Conservation (phyloP, 2,797 vertebrate species). For the Hyperoplus lanceolatus region DNA sequence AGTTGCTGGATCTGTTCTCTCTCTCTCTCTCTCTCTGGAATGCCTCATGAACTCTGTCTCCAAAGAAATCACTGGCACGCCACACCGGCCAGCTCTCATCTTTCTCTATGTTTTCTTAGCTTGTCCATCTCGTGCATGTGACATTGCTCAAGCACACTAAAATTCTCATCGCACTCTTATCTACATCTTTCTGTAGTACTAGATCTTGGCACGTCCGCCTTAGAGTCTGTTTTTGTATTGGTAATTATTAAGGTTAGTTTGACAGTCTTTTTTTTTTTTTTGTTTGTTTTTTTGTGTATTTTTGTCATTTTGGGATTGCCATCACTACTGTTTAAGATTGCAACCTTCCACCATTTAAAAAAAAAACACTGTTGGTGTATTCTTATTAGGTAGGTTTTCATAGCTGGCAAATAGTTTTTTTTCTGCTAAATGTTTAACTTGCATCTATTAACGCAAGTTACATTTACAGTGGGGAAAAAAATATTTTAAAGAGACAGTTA, state of each 20-base stretch:
- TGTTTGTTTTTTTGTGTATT: neutral
- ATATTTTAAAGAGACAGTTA: neutral
- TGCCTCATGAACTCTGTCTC: slow-evolving; percentile 48
- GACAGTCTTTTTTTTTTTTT: neutral
- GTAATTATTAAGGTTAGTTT: neutral
- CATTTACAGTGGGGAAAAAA: neutral
- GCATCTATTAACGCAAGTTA: neutral
- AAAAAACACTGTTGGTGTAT: neutral
- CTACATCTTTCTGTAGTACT: neutral
- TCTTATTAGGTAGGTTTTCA: neutral
- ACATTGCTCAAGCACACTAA: neutral
- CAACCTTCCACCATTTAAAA: neutral
- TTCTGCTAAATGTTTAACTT: neutral
- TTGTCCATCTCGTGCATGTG: slow-evolving; percentile 8
- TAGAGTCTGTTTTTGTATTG: neutral
- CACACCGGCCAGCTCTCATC: slow-evolving; percentile 12
- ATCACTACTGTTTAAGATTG: neutral
- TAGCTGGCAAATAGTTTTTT: neutral
- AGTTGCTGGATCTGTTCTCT: slow-evolving; percentile 34
- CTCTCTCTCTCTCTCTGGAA: slow-evolving; percentile 25
- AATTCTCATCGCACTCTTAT: neutral
- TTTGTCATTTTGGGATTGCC: neutral
- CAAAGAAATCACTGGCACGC: slow-evolving; percentile 33
- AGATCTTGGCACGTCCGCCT: neutral
- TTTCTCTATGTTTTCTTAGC: slow-evolving; percentile 16